A percentile compares a stretch with the other conserved stretches of the same genome.
These are phyloP conservation scores for Leptodirus hochenwartii DNA, from an alignment of 2,888 invertebrate species.

Conservation along the genomic window DNA sequence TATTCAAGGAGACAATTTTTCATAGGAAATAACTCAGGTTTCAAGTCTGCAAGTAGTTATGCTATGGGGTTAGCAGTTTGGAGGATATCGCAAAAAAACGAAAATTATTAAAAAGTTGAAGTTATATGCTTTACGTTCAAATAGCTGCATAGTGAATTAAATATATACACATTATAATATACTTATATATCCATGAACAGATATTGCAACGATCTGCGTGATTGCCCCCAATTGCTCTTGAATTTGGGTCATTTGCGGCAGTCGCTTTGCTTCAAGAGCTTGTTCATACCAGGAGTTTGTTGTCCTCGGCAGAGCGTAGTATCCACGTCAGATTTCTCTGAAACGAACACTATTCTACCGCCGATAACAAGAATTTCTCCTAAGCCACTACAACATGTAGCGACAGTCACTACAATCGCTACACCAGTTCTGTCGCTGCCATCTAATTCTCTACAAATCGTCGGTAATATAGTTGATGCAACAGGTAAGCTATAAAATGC, in stretches of 20 bases:
- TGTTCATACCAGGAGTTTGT: conserved; percentile 84
- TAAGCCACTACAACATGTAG: too few species aligned
- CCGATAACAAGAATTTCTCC: conserved; percentile 8
- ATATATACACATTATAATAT: too few species aligned
- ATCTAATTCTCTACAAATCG: neutral
- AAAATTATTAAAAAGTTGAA: too few species aligned
- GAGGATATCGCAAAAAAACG: too few species aligned
- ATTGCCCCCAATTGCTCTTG: conserved; percentile 68
- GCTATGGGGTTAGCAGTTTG: too few species aligned
- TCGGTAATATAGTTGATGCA: conserved; percentile 12
- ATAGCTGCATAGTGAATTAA: too few species aligned
- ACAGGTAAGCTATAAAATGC: conserved; percentile 11
- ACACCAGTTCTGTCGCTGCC: neutral
- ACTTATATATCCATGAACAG: too few species aligned
- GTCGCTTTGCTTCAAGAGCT: conserved; percentile 77
- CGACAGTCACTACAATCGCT: too few species aligned
- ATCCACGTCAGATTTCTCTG: conserved; percentile 8
- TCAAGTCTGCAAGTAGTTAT: too few species aligned
- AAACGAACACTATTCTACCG: conserved; percentile 10
- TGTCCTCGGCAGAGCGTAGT: conserved; percentile 49
- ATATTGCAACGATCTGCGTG: conserved; percentile 70
- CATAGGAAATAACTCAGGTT: too few species aligned
- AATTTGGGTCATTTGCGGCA: conserved; percentile 67
- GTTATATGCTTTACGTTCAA: too few species aligned
- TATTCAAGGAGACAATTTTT: too few species aligned